These are phyloP conservation scores for fruit fly (Drosophila melanogaster) DNA, from an alignment of 1,140 invertebrate species.

Conservation along the genomic window DNA sequence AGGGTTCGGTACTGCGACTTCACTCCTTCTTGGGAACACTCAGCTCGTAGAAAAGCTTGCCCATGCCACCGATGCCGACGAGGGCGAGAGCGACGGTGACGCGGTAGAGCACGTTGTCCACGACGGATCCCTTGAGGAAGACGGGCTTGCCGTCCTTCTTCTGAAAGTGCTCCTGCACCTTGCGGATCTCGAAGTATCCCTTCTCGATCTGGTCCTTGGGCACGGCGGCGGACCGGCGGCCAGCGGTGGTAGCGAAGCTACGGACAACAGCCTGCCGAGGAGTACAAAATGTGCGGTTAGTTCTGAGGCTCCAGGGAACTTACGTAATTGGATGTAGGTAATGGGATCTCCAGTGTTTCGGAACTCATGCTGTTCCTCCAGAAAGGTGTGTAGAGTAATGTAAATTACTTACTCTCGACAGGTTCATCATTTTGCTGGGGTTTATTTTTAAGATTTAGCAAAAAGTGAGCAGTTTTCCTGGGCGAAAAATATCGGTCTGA, in stretches of 20 bases:
- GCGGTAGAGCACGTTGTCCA: conserved; percentile 86
- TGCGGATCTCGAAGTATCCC: conserved; percentile 80
- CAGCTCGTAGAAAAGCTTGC: conserved; percentile 79
- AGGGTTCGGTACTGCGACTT: conserved; percentile 30
- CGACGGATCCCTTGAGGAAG: conserved; percentile 87
- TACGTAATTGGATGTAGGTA: conserved; percentile 61
- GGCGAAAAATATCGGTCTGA: conserved; percentile 53
- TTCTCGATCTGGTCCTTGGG: conserved; percentile 73
- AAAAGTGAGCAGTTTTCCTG: conserved; percentile 51
- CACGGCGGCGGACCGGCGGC: conserved; percentile 56
- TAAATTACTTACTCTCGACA: conserved; percentile 75
- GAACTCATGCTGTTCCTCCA: conserved; percentile 1
- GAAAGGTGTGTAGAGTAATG: not conserved
- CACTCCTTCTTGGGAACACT: conserved; percentile 70
- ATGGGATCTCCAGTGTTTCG: not conserved
- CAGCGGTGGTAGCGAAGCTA: conserved; percentile 65
- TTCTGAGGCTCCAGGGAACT: conserved; percentile 55
- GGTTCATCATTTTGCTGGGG: conserved; percentile 74
- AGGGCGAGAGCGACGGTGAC: conserved; percentile 85
- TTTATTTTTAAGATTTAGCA: conserved; percentile 62
- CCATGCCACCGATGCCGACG: conserved; percentile 84
- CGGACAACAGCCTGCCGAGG: conserved; percentile 75
- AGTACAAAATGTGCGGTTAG: conserved; percentile 60
- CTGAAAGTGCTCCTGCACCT: conserved; percentile 85
- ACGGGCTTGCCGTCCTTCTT: conserved; percentile 87